phyloP scores from a whole-genome alignment of 2,797 vertebrate species.

The Apogon hyalosoma region DNA sequence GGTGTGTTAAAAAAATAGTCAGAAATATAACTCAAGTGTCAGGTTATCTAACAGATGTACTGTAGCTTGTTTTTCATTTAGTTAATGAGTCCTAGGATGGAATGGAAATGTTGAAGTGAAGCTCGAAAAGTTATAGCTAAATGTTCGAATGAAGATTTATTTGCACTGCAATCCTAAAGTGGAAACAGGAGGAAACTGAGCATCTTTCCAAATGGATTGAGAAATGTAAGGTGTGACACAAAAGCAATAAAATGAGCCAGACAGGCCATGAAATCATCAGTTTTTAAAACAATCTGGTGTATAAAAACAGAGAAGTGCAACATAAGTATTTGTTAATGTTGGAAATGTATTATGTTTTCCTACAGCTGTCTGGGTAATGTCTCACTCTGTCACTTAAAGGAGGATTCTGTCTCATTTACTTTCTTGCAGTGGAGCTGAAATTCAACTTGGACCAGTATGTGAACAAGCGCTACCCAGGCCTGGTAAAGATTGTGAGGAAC shows the following conservation, averaged over 20 bases:
- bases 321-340: not conserved
- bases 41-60: too few species aligned
- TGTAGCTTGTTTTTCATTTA: not conserved
- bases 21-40: too few species aligned
- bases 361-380: slow-evolving; percentile 16
- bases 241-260: too few species aligned
- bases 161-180: not conserved
- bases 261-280: too few species aligned
- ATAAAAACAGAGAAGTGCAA: not conserved
- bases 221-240: too few species aligned
- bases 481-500: slow-evolving; percentile 97
- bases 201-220: too few species aligned
- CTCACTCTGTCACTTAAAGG: slow-evolving; percentile 10
- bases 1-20: too few species aligned
- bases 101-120: not conserved
- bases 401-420: slow-evolving; percentile 29
- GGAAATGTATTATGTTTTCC: slow-evolving; percentile 30
- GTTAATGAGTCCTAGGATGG: not conserved
- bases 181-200: not conserved
- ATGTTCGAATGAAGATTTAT: not conserved
- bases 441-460: slow-evolving; percentile 97
- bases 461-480: slow-evolving; percentile 92
- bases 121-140: not conserved
- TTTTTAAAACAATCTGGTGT: too few species aligned
- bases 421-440: slow-evolving; percentile 92